Evolutionary conservation across 1,140 invertebrate species (phyloP).

Genomic region (Galleria mellonella): DNA sequence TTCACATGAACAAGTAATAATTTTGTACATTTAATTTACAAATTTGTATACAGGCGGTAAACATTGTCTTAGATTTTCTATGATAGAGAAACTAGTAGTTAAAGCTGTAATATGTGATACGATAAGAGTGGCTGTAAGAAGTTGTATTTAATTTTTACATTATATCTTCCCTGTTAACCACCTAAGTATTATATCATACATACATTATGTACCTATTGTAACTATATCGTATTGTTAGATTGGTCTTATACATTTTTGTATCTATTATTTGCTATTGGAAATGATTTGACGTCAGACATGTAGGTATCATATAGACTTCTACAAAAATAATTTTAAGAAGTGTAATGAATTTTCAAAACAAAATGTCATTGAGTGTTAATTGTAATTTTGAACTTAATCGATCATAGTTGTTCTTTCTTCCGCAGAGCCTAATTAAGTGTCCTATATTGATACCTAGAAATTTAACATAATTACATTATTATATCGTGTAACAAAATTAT

Average conservation of each 20-base stretch:
- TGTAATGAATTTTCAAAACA: not conserved
- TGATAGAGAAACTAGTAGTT: constrained; percentile 56
- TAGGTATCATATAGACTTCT: constrained; percentile 56
- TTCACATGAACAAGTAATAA: constrained; percentile 34
- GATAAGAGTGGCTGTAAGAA: constrained; percentile 69
- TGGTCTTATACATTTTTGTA: too few relatives aligned
- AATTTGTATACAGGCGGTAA: constrained; percentile 57
- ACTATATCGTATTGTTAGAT: too few relatives aligned
- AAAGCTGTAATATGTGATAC: constrained; percentile 67
- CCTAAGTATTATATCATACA: not conserved
- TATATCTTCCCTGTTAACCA: constrained; percentile 9
- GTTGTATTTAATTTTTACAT: constrained; percentile 23
- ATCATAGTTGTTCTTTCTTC: constrained; percentile 32
- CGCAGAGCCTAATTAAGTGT: constrained; percentile 36
- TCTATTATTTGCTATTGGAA: too few relatives aligned
- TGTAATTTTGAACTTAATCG: constrained; percentile 27
- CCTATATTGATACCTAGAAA: constrained; percentile 57
- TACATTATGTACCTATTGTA: too few relatives aligned
- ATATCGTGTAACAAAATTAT: too few relatives aligned
- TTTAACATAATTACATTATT: constrained; percentile 11
- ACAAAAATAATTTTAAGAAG: constrained; percentile 21
- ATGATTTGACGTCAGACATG: too few relatives aligned
- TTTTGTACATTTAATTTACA: constrained; percentile 58
- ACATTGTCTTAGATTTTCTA: constrained; percentile 70
- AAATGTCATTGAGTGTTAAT: constrained; percentile 39